Percentiles rank a stretch among this genome's conserved stretches.
Conservation (phyloP, 2,113 vertebrate genomes). For the Delphinapterus leucas region DNA sequence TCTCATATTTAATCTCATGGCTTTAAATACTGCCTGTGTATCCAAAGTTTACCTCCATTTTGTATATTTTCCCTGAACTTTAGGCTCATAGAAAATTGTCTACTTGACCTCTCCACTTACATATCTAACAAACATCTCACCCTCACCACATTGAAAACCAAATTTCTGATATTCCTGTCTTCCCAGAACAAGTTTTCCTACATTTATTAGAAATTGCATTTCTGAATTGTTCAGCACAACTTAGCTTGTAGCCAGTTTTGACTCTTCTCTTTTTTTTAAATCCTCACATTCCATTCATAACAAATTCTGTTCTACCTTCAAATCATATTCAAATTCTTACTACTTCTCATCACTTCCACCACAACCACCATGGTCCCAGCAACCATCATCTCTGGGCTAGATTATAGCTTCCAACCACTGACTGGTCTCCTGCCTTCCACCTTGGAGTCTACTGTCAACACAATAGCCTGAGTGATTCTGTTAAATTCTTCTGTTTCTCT, state of each 20-base stretch:
- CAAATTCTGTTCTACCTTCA: background rate
- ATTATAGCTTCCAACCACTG: background rate
- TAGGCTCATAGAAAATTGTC: background rate
- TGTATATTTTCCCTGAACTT: background rate
- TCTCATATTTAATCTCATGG: background rate
- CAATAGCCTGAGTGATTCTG: background rate
- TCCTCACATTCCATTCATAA: background rate
- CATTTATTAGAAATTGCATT: background rate
- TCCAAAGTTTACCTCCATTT: background rate
- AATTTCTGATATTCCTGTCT: background rate
- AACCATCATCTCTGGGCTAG: background rate
- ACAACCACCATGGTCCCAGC: background rate
- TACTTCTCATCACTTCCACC: background rate
- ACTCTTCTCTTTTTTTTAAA: background rate
- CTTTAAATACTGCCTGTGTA: background rate
- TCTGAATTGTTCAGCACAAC: background rate
- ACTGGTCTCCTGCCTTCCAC: background rate
- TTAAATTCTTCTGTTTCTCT: background rate
- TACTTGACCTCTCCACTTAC: background rate
- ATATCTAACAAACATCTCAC: background rate
- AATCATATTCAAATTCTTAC: background rate
- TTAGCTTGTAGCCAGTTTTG: background rate
- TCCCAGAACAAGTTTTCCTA: background rate
- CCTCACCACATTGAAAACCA: background rate
- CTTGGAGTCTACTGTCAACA: background rate